Evolutionary conservation across 1,140 invertebrate species (phyloP), one percentile per base, ranked within the genome.

Genomic region (Ephestia elutella): DNA sequence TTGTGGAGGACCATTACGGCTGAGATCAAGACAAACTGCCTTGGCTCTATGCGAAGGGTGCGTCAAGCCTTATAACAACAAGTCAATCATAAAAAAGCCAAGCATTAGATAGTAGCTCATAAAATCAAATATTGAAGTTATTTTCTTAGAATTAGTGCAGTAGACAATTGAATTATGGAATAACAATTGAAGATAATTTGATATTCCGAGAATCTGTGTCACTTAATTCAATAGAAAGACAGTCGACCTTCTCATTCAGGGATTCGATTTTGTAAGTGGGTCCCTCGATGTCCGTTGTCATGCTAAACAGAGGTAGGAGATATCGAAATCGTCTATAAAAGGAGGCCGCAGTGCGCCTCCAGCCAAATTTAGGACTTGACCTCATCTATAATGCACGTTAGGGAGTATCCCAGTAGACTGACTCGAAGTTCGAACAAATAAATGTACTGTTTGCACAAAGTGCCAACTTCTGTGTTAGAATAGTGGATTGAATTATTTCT

Each of bases 321-420:
- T 9, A 15, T 44, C 13, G 38, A 17, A 1, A 13, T 5, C 38
- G 15, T 44, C 11, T 55, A 18, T 18, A 49, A 28, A 11, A 49
- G 18, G 17, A 61, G 21, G 18, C 59, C 62, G 63, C 61, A 65
- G 55, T 71, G 64, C 63, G 66, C 59, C 66, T 60, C 44, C 60
- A 62, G 57, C 59, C 25, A 70, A 76, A 82, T 79, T 75, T 69
- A 75, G 75, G 80, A 62, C 71, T 73, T 72, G 76, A 78, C 80
- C 78, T 80, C 76, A 82, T 82, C 58, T 67, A 78, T 80, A 82
- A 82, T 82, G 75, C 71, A 82, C 50, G 13, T 17, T 53, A 54
- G 63, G 54, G 57, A 69, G 62, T 68, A 44, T 44, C 38, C 38
- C 38, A 44, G 13, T 8, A 15, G 38, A 15, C 38, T n/a, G 38